Percentiles rank a stretch among this genome's conserved stretches.
Evolutionary conservation across 2,888 invertebrate genomes (phyloP).

Genomic region (Nemotelus nigrinus): DNA sequence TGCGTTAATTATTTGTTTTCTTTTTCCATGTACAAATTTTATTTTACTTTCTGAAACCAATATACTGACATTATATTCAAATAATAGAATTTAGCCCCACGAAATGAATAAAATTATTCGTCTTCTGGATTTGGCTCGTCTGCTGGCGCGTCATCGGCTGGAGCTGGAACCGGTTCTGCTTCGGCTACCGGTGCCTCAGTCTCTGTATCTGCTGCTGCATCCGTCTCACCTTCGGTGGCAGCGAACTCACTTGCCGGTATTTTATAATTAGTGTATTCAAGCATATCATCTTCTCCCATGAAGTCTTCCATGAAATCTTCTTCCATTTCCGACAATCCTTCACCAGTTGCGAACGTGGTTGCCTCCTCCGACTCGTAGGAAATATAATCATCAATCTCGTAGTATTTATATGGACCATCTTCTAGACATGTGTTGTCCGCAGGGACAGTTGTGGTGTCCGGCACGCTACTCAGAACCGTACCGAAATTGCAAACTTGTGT

Average conservation of each 20-base stretch:
- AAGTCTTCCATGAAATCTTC: background rate
- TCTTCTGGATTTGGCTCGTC: background rate
- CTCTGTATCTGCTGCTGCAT: background rate
- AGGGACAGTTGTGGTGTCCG: background rate
- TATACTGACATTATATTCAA: no score
- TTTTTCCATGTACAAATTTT: no score
- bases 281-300: no score
- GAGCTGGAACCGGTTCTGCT: background rate
- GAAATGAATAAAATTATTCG: no score
- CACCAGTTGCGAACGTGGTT: background rate
- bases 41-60: no score
- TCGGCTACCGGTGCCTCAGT: background rate
- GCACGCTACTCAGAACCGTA: background rate
- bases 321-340: background rate
- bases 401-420: background rate
- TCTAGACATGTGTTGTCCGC: background rate
- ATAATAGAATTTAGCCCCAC: no score
- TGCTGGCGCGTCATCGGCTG: background rate
- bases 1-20: no score
- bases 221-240: background rate
- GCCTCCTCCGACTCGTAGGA: background rate
- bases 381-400: conserved; percentile 25
- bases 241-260: background rate
- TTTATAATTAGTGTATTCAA: no score
- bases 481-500: conserved; percentile 3